Evolutionary conservation across 2,888 invertebrate genomes (phyloP).

Genomic region (Mermis nigrescens): DNA sequence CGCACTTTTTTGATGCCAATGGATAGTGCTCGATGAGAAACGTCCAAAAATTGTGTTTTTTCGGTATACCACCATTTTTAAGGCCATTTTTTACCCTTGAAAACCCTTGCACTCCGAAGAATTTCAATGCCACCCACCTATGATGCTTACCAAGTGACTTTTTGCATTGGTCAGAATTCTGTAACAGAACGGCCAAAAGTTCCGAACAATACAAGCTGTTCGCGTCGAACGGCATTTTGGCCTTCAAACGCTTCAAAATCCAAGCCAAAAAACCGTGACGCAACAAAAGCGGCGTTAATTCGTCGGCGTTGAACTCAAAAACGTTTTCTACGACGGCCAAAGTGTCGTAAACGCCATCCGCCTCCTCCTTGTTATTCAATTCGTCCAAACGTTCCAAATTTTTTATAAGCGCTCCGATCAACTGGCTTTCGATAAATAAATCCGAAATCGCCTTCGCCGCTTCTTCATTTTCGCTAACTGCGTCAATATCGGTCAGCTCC

Average conservation of each 20-base stretch:
- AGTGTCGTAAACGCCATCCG: conserved; percentile 82
- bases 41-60: too few species aligned
- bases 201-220: conserved; percentile 91
- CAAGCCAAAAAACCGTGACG: conserved; percentile 76
- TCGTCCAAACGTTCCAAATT: conserved; percentile 84
- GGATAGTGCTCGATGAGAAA: too few species aligned
- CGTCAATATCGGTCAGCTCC: conserved; percentile 88
- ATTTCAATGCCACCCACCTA: too few species aligned
- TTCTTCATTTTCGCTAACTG: conserved; percentile 64
- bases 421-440: conserved; percentile 68
- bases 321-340: conserved; percentile 81
- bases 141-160: conserved; percentile 21
- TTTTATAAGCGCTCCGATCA: conserved; percentile 69
- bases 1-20: too few species aligned
- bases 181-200: conserved; percentile 77
- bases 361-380: conserved; percentile 44
- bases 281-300: conserved; percentile 46
- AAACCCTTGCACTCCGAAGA: too few species aligned
- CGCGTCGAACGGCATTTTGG: conserved; percentile 72
- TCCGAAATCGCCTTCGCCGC: conserved; percentile 54
- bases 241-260: conserved; percentile 61
- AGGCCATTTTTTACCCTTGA: too few species aligned
- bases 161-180: conserved; percentile 52
- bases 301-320: conserved; percentile 5
- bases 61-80: too few species aligned